These are phyloP conservation scores for Nyctereutes procyonoides DNA, from an alignment of 2,113 vertebrate genomes.

Conservation along the genomic window DNA sequence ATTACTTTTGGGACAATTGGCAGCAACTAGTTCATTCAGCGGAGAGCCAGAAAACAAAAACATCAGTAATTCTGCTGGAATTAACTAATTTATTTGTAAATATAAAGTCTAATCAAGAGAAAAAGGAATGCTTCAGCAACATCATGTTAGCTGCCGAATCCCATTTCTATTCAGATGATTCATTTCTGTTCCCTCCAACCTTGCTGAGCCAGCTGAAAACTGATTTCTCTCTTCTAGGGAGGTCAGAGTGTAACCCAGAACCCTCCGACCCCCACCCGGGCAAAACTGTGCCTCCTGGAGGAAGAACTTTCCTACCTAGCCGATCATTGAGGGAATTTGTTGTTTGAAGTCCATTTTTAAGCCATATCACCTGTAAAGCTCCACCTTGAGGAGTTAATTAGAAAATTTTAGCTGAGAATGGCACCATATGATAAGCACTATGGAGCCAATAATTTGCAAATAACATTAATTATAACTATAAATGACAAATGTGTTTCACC, in stretches of 20 bases:
- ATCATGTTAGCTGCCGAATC: background rate
- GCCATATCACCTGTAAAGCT: background rate
- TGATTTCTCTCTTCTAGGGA: background rate
- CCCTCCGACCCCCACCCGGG: background rate
- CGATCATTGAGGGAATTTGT: background rate
- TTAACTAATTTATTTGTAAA: conserved; percentile 30
- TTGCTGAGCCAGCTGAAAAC: background rate
- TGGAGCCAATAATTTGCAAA: background rate
- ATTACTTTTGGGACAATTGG: background rate
- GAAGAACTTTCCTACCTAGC: background rate
- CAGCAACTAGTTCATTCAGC: background rate
- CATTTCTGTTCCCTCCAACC: background rate
- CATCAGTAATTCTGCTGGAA: conserved; percentile 8
- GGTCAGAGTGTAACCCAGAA: background rate
- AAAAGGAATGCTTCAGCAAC: background rate
- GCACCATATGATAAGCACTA: background rate
- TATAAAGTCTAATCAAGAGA: background rate
- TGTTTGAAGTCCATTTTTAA: background rate
- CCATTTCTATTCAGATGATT: background rate
- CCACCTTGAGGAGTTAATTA: background rate
- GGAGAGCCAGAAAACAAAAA: background rate
- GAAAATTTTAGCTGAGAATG: background rate
- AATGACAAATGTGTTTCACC: background rate
- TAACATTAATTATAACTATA: background rate
- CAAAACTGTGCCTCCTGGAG: background rate